phyloP scores from a whole-genome alignment of 1,140 invertebrate species.

The Manduca sexta region DNA sequence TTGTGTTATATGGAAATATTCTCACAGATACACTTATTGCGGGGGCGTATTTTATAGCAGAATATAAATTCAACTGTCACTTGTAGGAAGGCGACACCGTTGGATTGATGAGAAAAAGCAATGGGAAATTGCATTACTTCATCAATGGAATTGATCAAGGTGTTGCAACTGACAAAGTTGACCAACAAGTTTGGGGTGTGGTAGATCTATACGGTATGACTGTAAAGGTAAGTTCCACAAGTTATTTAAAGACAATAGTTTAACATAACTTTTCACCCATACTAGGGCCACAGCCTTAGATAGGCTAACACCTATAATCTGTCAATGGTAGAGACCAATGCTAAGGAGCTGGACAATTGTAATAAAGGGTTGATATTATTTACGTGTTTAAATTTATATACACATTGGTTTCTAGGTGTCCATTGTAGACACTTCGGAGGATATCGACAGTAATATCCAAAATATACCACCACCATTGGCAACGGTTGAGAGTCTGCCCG shows the following conservation, averaged over 20 bases:
- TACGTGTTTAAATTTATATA: background rate
- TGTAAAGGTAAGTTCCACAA: slow-evolving; percentile 80
- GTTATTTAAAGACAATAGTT: background rate
- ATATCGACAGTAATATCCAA: slow-evolving; percentile 36
- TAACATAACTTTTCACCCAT: background rate
- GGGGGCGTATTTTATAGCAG: no score
- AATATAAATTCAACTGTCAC: no score
- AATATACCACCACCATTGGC: slow-evolving; percentile 18
- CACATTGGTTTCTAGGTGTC: slow-evolving; percentile 32
- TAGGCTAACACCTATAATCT: no score
- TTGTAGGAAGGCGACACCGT: slow-evolving; percentile 88
- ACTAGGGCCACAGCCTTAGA: background rate
- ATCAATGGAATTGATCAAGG: slow-evolving; percentile 96
- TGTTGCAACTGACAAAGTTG: slow-evolving; percentile 86
- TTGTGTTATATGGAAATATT: no score
- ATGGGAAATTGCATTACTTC: slow-evolving; percentile 92
- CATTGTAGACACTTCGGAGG: slow-evolving; percentile 47
- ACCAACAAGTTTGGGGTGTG: slow-evolving; percentile 89
- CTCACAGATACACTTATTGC: no score
- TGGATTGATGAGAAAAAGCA: slow-evolving; percentile 87
- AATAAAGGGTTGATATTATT: no score
- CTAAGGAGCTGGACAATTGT: no score
- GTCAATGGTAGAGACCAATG: no score
- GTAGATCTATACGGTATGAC: slow-evolving; percentile 98
- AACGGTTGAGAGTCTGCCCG: slow-evolving; percentile 22